These are phyloP conservation scores for Graptemys geographica DNA, from an alignment of 2,797 vertebrate genomes.

Conservation along the genomic window DNA sequence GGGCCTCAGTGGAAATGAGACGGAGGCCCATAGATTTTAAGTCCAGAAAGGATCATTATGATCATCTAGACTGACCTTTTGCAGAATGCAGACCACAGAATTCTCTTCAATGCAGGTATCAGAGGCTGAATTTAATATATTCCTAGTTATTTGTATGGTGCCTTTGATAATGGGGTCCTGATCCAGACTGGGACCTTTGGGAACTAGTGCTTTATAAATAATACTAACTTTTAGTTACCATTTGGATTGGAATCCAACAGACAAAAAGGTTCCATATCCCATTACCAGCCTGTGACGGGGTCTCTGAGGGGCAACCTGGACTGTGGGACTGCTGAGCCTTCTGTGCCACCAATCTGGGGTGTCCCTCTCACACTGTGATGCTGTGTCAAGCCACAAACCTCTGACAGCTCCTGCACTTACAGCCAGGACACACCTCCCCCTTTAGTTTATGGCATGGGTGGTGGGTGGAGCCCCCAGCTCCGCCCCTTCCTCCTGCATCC, in stretches of 20 bases:
- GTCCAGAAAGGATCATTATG: background rate
- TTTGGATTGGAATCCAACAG: background rate
- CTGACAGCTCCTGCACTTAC: no score
- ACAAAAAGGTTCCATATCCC: background rate
- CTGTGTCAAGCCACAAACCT: no score
- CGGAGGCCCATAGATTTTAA: accelerated
- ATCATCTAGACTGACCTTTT: background rate
- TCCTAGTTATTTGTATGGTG: background rate
- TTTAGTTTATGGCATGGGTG: no score
- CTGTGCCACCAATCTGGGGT: no score
- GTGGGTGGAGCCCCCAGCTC: no score
- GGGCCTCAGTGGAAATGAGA: background rate
- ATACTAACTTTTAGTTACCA: background rate
- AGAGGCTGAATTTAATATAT: background rate
- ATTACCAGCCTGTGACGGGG: background rate
- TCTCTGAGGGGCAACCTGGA: no score
- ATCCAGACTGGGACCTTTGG: background rate
- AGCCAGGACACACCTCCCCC: no score
- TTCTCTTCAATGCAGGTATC: background rate
- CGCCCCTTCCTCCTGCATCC: no score
- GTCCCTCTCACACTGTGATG: no score
- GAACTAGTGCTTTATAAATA: background rate
- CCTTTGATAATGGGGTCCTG: background rate
- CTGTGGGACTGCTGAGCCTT: no score
- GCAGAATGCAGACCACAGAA: background rate